Evolutionary conservation across 1,140 invertebrate genomes (phyloP), one percentile per base, ranked within the genome.

Genomic region (Tetranychus urticae): DNA sequence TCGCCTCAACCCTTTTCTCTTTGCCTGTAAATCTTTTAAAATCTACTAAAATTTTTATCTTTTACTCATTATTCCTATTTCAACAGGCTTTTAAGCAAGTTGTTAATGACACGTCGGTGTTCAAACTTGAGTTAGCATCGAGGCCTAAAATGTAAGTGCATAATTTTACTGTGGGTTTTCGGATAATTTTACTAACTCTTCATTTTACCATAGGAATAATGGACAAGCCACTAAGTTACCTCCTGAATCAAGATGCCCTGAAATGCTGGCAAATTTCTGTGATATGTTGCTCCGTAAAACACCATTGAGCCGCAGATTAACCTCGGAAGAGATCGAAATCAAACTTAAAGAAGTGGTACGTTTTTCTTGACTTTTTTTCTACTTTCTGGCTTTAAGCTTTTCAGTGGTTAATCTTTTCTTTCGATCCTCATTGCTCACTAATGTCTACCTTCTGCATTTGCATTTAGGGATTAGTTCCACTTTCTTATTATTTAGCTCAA

Each of bases 251-350:
- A 92, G 94, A 70, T 99, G 93, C 76, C 94, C 96, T 23, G 96
- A 99, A 76, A 78, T 99, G 56, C 76, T 99, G 66, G 96, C 96
- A 47, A 98, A 97, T 74, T 99, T 97, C 79, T 98, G 94, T 83
- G 96, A 99, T 84, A 92, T 98, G 86, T 76, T 99, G 66, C 77
- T 99, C 66, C 79, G 94, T 66, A 92, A 93, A 72, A 97, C 92
- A 52, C 88, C 89, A 35, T 76, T 97, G 60, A 96, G 90, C 73
- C 97, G 97, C 75, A 83, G 88, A 67, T 79, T 98, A 36, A 97
- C 90, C 3, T 90, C 87, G 62, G 94, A 99, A 73, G 90, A 99
- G 76, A 96, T 99, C 64, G 93, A 97, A 76, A 79, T 78, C 60
- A 83, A 92, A 71, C 77, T 98, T 52, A 82, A 79, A 70, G 88